Conservation (phyloP, 2,888 invertebrate species). For the Lasioglossum calceatum region DNA sequence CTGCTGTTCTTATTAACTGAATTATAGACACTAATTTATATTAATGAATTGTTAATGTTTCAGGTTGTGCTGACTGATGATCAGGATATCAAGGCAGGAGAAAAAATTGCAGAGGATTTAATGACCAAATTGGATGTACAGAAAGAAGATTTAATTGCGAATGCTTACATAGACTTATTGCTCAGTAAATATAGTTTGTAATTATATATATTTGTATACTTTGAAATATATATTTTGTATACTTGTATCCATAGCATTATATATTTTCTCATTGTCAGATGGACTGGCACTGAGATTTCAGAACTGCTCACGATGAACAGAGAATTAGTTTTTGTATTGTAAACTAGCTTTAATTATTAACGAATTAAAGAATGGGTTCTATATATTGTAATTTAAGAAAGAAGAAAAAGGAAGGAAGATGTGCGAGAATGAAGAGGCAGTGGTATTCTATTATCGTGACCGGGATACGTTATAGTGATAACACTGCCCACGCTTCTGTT, state of each 20-base stretch:
- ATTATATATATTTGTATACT: constrained; percentile 6
- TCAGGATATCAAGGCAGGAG: constrained; percentile 89
- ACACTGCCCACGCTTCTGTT: constrained; percentile 75
- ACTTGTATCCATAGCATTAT: background rate
- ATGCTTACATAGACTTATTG: constrained; percentile 91
- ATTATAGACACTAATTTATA: background rate
- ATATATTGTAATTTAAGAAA: constrained; percentile 1
- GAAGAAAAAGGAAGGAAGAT: constrained; percentile 24
- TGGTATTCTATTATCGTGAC: constrained; percentile 74
- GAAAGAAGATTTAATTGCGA: constrained; percentile 88
- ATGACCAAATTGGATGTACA: constrained; percentile 88
- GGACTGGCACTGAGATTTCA: background rate
- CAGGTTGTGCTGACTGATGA: constrained; percentile 89
- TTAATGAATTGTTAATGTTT: constrained; percentile 58
- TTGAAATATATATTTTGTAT: constrained; percentile 7
- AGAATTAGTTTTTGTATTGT: background rate
- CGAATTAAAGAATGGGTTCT: background rate
- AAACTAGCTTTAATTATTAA: constrained; percentile 6
- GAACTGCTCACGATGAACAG: background rate
- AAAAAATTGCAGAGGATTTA: constrained; percentile 89
- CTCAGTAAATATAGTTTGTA: constrained; percentile 75
- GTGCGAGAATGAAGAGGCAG: constrained; percentile 69
- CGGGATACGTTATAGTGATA: constrained; percentile 73
- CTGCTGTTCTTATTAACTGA: background rate
- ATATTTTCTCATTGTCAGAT: background rate